Percentiles rank a stretch among this genome's conserved stretches.
Evolutionary conservation across 2,797 vertebrate species (phyloP).

Genomic region (Hapalemur alaotrensis): DNA sequence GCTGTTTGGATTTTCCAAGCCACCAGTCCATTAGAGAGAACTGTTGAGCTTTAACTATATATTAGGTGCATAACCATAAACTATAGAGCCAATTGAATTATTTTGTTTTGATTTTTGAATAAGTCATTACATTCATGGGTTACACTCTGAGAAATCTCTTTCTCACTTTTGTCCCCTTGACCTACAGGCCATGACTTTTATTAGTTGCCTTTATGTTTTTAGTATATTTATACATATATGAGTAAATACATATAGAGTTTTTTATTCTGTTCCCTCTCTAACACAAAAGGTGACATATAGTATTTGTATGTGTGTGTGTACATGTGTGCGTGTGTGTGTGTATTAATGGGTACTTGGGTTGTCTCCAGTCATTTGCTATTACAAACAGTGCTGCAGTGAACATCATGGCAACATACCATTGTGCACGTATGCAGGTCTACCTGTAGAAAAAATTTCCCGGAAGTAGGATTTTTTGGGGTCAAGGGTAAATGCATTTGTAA

Average conservation of each 20-base stretch:
- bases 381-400: background rate
- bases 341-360: background rate
- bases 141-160: background rate
- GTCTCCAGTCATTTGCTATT: background rate
- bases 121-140: background rate
- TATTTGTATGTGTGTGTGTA: background rate
- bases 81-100: background rate
- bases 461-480: background rate
- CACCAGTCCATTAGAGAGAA: background rate
- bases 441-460: background rate
- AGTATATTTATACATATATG: background rate
- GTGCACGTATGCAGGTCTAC: background rate
- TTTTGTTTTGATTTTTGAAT: background rate
- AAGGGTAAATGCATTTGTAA: background rate
- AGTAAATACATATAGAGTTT: background rate
- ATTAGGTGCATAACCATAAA: background rate
- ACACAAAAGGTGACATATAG: background rate
- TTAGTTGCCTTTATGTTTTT: background rate
- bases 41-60: background rate
- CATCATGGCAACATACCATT: background rate
- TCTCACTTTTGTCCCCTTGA: background rate
- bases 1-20: constrained; percentile 1
- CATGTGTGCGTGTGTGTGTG: no score
- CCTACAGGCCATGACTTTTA: background rate
- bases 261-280: background rate